phyloP scores from a whole-genome alignment of 2,797 vertebrate species.

The Yasuhikotakia modesta region DNA sequence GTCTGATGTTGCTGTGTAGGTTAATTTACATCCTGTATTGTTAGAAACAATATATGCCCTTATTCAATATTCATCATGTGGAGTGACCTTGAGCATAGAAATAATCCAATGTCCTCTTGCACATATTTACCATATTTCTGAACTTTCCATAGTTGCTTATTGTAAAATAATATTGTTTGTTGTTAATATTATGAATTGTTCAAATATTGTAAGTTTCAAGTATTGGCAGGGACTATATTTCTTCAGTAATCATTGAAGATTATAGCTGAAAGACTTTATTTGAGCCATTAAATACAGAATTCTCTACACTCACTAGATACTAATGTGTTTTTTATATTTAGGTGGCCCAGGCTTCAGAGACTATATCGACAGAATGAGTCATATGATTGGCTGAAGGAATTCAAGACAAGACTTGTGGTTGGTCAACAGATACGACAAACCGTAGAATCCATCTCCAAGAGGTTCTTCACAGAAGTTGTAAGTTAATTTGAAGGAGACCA shows the following conservation, averaged over 20 bases:
- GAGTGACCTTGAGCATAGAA: slow-evolving; percentile 9
- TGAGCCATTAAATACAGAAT: no score
- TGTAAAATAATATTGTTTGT: no score
- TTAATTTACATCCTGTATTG: neutral
- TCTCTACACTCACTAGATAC: no score
- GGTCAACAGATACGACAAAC: slow-evolving; percentile 88
- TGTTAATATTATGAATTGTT: no score
- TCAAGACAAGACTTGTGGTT: slow-evolving; percentile 87
- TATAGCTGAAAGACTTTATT: no score
- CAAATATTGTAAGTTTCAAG: no score
- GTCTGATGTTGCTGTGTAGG: neutral
- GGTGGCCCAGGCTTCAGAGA: slow-evolving; percentile 94
- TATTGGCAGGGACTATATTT: no score
- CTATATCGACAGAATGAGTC: slow-evolving; percentile 88
- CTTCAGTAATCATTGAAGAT: no score
- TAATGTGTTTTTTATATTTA: slow-evolving; percentile 62
- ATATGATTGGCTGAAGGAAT: slow-evolving; percentile 92
- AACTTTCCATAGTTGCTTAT: no score
- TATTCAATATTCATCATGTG: neutral
- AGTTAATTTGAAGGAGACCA: slow-evolving; percentile 66
- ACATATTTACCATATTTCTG: neutral
- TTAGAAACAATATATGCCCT: neutral
- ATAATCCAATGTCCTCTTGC: neutral
- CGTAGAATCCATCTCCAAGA: slow-evolving; percentile 91
- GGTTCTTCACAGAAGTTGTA: slow-evolving; percentile 97